Evolutionary conservation across 2,888 invertebrate genomes (phyloP).

Genomic region (Drosophila anomalata): DNA sequence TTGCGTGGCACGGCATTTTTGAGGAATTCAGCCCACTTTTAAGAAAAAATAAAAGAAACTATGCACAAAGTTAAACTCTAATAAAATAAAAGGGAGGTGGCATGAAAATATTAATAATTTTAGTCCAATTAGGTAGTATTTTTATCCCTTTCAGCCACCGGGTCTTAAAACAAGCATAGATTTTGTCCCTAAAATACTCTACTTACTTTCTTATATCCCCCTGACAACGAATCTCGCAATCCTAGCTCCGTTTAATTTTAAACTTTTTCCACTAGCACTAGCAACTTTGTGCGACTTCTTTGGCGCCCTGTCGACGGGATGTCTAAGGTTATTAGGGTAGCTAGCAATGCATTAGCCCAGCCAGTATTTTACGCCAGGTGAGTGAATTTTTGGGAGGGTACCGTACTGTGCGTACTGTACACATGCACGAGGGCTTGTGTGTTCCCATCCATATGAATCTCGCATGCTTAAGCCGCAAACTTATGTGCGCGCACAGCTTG

Average conservation of each 20-base stretch:
- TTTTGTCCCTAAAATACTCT: background rate
- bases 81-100: background rate
- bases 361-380: conserved; percentile 57
- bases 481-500: conserved; percentile 79
- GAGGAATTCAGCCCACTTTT: background rate
- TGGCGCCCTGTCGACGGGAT: conserved; percentile 21
- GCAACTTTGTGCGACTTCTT: conserved; percentile 61
- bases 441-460: conserved; percentile 71
- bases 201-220: conserved; percentile 1
- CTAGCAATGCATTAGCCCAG: conserved; percentile 67
- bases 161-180: background rate
- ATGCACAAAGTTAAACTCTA: background rate
- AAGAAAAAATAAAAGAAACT: background rate
- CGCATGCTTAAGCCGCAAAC: conserved; percentile 79
- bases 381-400: background rate
- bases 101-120: background rate
- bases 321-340: conserved; percentile 60
- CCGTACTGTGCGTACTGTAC: background rate
- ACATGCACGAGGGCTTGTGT: background rate
- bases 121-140: background rate
- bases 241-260: conserved; percentile 70
- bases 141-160: no score
- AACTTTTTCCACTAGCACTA: conserved; percentile 60
- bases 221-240: conserved; percentile 36
- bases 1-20: conserved; percentile 24